These are phyloP conservation scores for Pseudomyrmex gracilis DNA, from an alignment of 1,140 invertebrate species.

Conservation along the genomic window DNA sequence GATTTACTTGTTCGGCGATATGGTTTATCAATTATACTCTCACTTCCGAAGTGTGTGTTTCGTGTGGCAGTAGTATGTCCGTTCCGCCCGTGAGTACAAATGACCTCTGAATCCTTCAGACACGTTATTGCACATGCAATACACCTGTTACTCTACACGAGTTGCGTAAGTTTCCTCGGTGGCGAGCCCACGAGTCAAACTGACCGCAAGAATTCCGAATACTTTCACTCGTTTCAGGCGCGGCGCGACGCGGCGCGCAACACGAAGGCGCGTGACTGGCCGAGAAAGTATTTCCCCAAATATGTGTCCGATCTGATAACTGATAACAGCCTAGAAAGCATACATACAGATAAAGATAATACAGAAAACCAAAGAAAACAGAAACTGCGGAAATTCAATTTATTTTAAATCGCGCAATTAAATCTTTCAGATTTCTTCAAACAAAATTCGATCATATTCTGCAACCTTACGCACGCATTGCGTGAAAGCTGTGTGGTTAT, in stretches of 20 bases:
- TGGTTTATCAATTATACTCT: constrained; percentile 33
- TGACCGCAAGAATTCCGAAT: constrained; percentile 77
- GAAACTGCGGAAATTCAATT: too few relatives aligned
- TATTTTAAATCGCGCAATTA: too few relatives aligned
- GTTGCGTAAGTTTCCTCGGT: constrained; percentile 75
- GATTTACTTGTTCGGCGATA: background rate
- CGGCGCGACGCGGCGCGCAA: constrained; percentile 8
- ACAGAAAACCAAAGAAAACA: background rate
- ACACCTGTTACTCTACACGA: constrained; percentile 80
- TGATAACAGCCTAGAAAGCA: background rate
- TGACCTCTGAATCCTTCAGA: constrained; percentile 44
- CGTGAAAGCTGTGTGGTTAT: background rate
- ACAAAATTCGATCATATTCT: constrained; percentile 4
- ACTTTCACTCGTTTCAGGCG: constrained; percentile 79
- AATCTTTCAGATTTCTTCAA: too few relatives aligned
- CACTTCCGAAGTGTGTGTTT: constrained; percentile 21
- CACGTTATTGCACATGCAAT: constrained; percentile 79
- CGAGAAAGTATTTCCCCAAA: constrained; percentile 65
- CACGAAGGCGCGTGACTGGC: constrained; percentile 25
- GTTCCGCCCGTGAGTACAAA: constrained; percentile 57
- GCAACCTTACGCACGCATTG: constrained; percentile 17
- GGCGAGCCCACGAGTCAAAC: constrained; percentile 68
- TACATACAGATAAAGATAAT: too few relatives aligned
- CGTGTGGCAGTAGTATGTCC: constrained; percentile 6
- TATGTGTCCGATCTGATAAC: constrained; percentile 53